phyloP scores from a whole-genome alignment of 1,140 invertebrate species.

The Aphelinus atriplicis region DNA sequence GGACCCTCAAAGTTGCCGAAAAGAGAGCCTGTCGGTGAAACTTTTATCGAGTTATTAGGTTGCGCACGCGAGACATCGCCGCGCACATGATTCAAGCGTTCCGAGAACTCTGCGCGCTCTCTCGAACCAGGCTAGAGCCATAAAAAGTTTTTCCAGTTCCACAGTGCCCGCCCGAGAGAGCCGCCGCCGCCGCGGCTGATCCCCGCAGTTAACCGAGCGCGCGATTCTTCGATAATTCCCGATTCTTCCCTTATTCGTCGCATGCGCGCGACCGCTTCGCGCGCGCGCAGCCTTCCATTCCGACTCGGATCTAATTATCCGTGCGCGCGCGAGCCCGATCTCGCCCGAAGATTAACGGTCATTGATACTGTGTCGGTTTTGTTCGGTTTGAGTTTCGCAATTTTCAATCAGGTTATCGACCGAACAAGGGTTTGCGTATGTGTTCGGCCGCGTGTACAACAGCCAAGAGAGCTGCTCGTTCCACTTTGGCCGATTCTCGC shows the following conservation, averaged over 20 bases:
- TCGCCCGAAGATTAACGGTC: too few relatives aligned
- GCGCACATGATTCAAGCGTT: background rate
- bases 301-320: too few relatives aligned
- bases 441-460: too few relatives aligned
- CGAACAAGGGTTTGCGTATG: too few relatives aligned
- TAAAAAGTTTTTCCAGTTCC: constrained; percentile 24
- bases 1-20: constrained; percentile 24
- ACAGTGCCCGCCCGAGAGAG: background rate
- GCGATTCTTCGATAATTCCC: constrained; percentile 13
- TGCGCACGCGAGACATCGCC: constrained; percentile 20
- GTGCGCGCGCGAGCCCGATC: too few relatives aligned
- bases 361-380: too few relatives aligned
- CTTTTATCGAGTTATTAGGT: constrained; percentile 43
- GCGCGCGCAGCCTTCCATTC: too few relatives aligned
- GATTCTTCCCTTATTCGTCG: constrained; percentile 3
- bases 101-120: constrained; percentile 22
- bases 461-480: too few relatives aligned
- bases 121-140: constrained; percentile 14
- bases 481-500: too few relatives aligned
- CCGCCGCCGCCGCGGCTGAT: too few relatives aligned
- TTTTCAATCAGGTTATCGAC: too few relatives aligned
- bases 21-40: constrained; percentile 40
- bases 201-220: background rate
- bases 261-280: background rate
- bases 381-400: too few relatives aligned